Conservation (phyloP, 2,888 invertebrate genomes). For the Megalurothrips usitatus region DNA sequence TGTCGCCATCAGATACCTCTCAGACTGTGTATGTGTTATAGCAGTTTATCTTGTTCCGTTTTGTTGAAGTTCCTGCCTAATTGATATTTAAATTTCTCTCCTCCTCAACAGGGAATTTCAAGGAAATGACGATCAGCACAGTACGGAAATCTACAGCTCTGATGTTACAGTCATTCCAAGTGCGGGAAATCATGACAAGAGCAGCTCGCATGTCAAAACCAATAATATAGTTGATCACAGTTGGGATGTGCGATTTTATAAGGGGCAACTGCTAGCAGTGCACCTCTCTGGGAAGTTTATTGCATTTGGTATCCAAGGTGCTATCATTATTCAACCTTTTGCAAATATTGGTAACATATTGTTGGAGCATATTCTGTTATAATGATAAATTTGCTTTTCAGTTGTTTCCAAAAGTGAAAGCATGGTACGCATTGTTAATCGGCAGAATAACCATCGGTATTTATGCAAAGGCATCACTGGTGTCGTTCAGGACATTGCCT, state of each 20-base stretch:
- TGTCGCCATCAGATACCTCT: background rate
- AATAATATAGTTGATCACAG: slow-evolving; percentile 87
- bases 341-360: background rate
- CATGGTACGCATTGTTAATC: slow-evolving; percentile 79
- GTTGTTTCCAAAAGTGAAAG: slow-evolving; percentile 50
- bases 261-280: slow-evolving; percentile 82
- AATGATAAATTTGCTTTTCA: slow-evolving; percentile 14
- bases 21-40: background rate
- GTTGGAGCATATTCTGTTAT: background rate
- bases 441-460: slow-evolving; percentile 66
- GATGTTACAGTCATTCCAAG: slow-evolving; percentile 68
- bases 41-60: background rate
- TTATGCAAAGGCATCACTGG: slow-evolving; percentile 84
- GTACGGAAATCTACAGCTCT: slow-evolving; percentile 54
- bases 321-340: slow-evolving; percentile 36
- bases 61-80: no score
- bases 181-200: slow-evolving; percentile 68
- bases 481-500: slow-evolving; percentile 84
- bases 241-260: slow-evolving; percentile 85
- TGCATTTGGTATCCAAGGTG: slow-evolving; percentile 89
- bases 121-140: slow-evolving; percentile 57
- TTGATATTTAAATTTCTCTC: background rate
- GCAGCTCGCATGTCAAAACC: slow-evolving; percentile 84
- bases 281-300: slow-evolving; percentile 80
- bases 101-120: slow-evolving; percentile 53